These are phyloP conservation scores for Notamacropus eugenii DNA, from an alignment of 2,797 vertebrate genomes.

Conservation along the genomic window DNA sequence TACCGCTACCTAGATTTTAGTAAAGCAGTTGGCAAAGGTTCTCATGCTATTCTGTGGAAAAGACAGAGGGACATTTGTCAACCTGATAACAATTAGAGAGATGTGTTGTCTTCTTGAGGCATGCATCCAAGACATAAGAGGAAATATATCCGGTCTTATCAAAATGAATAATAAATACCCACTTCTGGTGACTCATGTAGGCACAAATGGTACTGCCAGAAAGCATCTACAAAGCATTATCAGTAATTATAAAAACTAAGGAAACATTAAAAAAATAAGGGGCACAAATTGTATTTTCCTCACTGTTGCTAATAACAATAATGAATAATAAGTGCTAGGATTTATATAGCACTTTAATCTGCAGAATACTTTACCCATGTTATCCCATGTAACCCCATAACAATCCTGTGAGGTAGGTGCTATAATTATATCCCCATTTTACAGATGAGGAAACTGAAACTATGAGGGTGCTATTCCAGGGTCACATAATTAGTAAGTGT, in stretches of 20 bases:
- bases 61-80: neutral
- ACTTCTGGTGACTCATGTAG: neutral
- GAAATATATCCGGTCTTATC: neutral
- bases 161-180: neutral
- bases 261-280: neutral
- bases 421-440: neutral
- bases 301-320: neutral
- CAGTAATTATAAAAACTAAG: neutral
- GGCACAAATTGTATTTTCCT: neutral
- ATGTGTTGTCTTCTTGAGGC: neutral
- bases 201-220: neutral
- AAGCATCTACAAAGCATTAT: neutral
- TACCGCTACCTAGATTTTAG: neutral
- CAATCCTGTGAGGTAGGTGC: neutral
- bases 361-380: neutral
- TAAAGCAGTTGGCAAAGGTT: neutral
- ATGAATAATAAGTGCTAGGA: neutral
- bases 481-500: neutral
- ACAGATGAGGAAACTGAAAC: neutral
- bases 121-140: neutral
- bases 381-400: neutral
- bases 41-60: neutral
- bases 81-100: neutral
- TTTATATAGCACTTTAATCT: neutral
- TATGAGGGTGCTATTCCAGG: neutral